phyloP scores from a whole-genome alignment of 2,113 vertebrate species.

The Cyprinodon tularosa region DNA sequence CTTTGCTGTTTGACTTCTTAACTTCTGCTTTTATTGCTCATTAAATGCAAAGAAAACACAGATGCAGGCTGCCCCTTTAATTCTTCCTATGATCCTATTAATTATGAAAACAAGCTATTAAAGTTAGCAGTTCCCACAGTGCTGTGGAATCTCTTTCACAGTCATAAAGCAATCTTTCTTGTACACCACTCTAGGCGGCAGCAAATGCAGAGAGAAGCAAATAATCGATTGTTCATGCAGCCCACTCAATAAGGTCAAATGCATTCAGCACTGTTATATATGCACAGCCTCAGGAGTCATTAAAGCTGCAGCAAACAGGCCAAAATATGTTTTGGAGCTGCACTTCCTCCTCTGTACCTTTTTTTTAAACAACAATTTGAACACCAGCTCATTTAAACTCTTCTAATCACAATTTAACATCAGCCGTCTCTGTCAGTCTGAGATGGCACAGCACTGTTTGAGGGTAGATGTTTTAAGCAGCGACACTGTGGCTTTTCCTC shows the following conservation, averaged over 20 bases:
- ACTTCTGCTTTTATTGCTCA: not conserved
- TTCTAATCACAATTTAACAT: slow-evolving; percentile 7
- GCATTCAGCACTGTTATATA: slow-evolving; percentile 35
- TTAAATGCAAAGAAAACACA: not conserved
- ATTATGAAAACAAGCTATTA: slow-evolving; percentile 4
- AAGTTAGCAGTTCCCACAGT: slow-evolving; percentile 1
- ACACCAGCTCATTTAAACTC: not conserved
- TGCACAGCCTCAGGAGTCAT: slow-evolving; percentile 38
- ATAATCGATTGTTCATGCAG: slow-evolving; percentile 62
- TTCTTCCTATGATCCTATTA: not conserved
- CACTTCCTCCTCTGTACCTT: slow-evolving; percentile 20
- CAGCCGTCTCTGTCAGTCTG: slow-evolving; percentile 7
- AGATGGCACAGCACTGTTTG: slow-evolving; percentile 23
- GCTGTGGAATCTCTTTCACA: slow-evolving; percentile 12
- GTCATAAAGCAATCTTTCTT: slow-evolving; percentile 39
- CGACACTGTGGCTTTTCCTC: slow-evolving; percentile 37
- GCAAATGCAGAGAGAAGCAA: slow-evolving; percentile 47
- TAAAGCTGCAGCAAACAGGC: slow-evolving; percentile 14
- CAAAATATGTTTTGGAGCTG: slow-evolving; percentile 19
- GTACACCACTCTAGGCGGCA: slow-evolving; percentile 44
- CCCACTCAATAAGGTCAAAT: slow-evolving; percentile 50
- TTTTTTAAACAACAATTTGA: not conserved
- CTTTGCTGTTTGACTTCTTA: not conserved
- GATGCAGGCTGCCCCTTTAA: not conserved
- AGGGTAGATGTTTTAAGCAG: slow-evolving; percentile 32